Percentiles rank a stretch among this genome's conserved stretches.
These are phyloP conservation scores for Pantherophis guttatus DNA, from an alignment of 2,113 vertebrate species.

Conservation along the genomic window DNA sequence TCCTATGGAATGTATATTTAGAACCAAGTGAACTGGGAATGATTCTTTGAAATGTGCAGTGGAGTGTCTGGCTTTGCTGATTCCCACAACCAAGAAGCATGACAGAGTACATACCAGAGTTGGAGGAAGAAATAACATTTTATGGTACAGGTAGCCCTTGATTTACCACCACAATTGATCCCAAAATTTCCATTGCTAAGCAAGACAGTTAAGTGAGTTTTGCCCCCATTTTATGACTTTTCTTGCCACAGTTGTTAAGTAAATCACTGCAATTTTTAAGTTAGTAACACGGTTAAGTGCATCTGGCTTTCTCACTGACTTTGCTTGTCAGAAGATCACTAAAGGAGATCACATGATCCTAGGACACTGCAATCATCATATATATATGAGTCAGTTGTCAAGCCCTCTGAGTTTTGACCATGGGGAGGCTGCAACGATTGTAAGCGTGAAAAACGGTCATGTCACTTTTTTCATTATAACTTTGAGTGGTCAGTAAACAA, in stretches of 20 bases:
- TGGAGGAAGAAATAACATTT: background rate
- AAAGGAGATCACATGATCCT: background rate
- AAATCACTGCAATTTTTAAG: background rate
- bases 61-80: background rate
- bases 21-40: background rate
- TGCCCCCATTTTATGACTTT: background rate
- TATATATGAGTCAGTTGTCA: background rate
- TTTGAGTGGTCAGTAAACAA: background rate
- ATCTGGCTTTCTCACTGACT: background rate
- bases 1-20: background rate
- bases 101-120: background rate
- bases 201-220: background rate
- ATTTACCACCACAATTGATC: background rate
- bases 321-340: background rate
- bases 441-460: background rate
- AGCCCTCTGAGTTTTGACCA: background rate
- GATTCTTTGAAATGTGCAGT: background rate
- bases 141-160: background rate
- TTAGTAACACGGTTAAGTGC: background rate
- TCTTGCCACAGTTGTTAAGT: background rate
- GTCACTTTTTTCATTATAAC: background rate
- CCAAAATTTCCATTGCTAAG: background rate
- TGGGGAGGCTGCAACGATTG: background rate
- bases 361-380: background rate
- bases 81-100: background rate